Evolutionary conservation across 2,113 vertebrate genomes (phyloP).

Genomic region (Epinephelus lanceolatus): DNA sequence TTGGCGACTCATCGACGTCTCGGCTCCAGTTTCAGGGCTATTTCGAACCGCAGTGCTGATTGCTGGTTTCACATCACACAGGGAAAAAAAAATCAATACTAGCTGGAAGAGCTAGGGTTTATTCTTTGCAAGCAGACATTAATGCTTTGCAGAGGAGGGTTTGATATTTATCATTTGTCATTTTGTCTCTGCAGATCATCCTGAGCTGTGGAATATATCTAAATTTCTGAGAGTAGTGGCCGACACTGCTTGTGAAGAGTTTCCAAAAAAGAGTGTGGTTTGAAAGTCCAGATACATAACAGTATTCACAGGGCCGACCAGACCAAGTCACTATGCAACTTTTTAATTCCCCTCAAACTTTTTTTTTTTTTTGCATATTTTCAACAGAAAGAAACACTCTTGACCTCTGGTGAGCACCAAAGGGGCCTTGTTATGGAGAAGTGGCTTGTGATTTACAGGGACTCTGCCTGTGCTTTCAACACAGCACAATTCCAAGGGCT

Average conservation of each 20-base stretch:
- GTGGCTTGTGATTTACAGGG: conserved; percentile 55
- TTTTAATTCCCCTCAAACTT: conserved; percentile 39
- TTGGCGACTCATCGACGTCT: conserved; percentile 90
- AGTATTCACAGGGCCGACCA: not conserved
- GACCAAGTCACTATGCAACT: conserved; percentile 32
- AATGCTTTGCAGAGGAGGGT: conserved; percentile 77
- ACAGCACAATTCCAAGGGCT: conserved; percentile 32
- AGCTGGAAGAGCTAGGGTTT: conserved; percentile 81
- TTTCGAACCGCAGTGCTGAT: conserved; percentile 89
- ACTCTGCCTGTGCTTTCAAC: conserved; percentile 25
- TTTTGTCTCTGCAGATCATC: conserved; percentile 67
- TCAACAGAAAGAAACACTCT: conserved; percentile 29
- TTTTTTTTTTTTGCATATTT: conserved; percentile 45
- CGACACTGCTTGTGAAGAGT: conserved; percentile 13
- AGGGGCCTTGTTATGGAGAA: conserved; percentile 47
- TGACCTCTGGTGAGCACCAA: conserved; percentile 38
- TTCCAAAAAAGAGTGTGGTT: conserved; percentile 25
- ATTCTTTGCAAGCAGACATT: conserved; percentile 83
- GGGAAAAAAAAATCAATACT: conserved; percentile 86
- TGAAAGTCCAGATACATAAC: conserved; percentile 29
- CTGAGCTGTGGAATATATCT: conserved; percentile 41
- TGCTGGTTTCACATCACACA: conserved; percentile 90
- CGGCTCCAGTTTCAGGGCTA: conserved; percentile 88
- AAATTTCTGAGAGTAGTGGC: conserved; percentile 30
- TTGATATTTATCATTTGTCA: conserved; percentile 79